Evolutionary conservation across 2,888 invertebrate genomes (phyloP).

Genomic region (Opisthograptis luteolata): DNA sequence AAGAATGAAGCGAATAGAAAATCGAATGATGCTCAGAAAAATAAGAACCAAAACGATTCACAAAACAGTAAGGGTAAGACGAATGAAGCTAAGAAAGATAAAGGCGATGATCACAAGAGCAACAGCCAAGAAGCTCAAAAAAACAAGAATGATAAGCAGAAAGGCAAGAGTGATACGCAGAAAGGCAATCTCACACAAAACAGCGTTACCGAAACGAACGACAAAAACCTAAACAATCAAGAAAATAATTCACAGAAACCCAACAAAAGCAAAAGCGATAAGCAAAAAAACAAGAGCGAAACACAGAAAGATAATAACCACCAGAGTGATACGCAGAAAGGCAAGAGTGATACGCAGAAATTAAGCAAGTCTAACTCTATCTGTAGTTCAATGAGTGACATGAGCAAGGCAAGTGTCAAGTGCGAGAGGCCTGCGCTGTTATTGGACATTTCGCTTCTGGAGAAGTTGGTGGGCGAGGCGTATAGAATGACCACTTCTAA

Average conservation of each 20-base stretch:
- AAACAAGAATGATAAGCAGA: not conserved
- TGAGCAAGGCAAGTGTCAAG: conserved; percentile 56
- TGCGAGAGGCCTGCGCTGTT: conserved; percentile 30
- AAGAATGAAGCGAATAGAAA: conserved; percentile 32
- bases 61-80: not conserved
- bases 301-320: conserved; percentile 29
- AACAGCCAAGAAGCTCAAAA: not conserved
- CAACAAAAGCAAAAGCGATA: conserved; percentile 25
- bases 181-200: not conserved
- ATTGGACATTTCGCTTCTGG: conserved; percentile 72
- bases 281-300: conserved; percentile 16
- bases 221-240: not conserved
- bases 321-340: conserved; percentile 23
- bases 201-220: not conserved
- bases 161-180: not conserved
- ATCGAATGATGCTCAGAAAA: conserved; percentile 6
- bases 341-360: conserved; percentile 42
- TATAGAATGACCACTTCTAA: conserved; percentile 61
- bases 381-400: conserved; percentile 69
- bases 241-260: conserved; percentile 20
- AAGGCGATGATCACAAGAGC: not conserved
- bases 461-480: conserved; percentile 82
- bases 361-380: conserved; percentile 64
- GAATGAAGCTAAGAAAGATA: conserved; percentile 27
- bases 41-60: not conserved